Evolutionary conservation across 2,113 vertebrate species (phyloP), one percentile per base, ranked within the genome.

Genomic region (Bettongia penicillata): DNA sequence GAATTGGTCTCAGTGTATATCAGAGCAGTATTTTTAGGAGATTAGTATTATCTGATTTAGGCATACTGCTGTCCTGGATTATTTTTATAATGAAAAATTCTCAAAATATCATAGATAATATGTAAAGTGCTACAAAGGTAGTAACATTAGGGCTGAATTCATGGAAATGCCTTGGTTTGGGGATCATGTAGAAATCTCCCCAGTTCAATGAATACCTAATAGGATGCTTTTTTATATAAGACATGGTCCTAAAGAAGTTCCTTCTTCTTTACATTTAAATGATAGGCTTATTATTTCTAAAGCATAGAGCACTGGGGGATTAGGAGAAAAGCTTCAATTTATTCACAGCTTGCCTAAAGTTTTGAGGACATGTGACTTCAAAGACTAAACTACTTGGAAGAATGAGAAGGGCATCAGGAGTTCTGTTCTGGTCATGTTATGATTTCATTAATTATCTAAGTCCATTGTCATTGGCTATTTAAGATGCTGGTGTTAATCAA

Each of bases 21-120:
- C 57, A 95, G 14, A 3, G 49, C 16, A 91, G 92, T 53, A 55
- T 84, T 51, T 91, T 53, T 92, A 84, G 68, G 3, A 91, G 51
- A 91, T 94, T 96, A 52, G 3, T 5, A 26, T 93, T 96, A 91
- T 84, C 91, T 91, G 61, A 93, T 91, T 96, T 96, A 89, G 89
- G 48, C 93, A 77, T 93, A 96, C 47, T 77, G 19, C 90, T 93
- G 48, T 93, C 91, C 90, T 93, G 52, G 77, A 92, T 95, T 97
- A 90, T 24, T 96, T 97, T 94, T 91, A 61, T 95, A 97, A 96
- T 94, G 94, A 96, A 94, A 94, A 96, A 94, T 93, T 97, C 53
- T 93, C 48, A 16, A 96, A 94, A 43, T 91, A 93, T 77, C 53
- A 93, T 91, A 51, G 92, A 47, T 90, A 90, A 96, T 84, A 77